These are phyloP conservation scores for Trissonchulus latispiculum DNA, from an alignment of 2,888 invertebrate genomes.

Conservation along the genomic window DNA sequence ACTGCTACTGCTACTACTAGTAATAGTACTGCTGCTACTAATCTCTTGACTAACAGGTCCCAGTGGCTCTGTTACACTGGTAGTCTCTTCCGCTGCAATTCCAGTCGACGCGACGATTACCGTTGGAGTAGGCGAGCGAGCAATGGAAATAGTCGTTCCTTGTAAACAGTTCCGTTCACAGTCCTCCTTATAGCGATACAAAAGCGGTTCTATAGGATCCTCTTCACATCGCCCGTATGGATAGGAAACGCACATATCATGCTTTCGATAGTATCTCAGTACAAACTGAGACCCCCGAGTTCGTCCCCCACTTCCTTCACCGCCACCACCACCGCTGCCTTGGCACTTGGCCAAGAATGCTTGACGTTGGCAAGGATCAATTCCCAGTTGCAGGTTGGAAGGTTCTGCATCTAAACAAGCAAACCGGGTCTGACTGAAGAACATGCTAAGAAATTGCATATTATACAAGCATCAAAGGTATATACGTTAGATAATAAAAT, in stretches of 20 bases:
- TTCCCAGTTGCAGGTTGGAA: no score
- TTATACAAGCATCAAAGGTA: no score
- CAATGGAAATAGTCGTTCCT: background rate
- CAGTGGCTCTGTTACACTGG: background rate
- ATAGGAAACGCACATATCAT: conserved; percentile 10
- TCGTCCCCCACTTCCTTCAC: background rate
- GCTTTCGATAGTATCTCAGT: conserved; percentile 5
- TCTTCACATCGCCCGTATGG: conserved; percentile 15
- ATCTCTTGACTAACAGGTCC: no score
- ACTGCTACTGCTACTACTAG: no score
- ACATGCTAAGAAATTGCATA: no score
- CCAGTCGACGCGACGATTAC: background rate
- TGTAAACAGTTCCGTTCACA: conserved; percentile 17
- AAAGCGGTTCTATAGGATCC: conserved; percentile 10
- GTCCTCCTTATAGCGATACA: conserved; percentile 19
- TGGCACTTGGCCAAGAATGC: conserved; percentile 3
- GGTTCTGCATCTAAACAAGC: no score
- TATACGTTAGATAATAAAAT: no score
- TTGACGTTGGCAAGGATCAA: conserved; percentile 16
- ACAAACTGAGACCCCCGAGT: conserved; percentile 7
- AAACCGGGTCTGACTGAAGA: no score
- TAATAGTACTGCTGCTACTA: background rate
- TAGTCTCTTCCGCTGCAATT: background rate
- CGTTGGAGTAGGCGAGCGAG: background rate
- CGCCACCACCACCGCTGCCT: no score